Conservation (phyloP, 2,797 vertebrate genomes). For the Parambassis ranga region DNA sequence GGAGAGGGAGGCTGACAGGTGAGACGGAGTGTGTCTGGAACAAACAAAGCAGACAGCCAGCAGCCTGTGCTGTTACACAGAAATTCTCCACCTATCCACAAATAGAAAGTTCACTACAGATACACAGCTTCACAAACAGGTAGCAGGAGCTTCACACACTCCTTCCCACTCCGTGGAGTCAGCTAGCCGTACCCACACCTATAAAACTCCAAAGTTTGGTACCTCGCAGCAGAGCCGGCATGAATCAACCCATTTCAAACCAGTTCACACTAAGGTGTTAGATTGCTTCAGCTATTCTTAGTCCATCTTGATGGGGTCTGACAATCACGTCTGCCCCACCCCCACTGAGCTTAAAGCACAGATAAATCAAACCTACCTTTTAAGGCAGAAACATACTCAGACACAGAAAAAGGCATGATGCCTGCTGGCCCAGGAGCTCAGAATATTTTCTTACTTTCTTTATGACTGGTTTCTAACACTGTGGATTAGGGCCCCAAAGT, state of each 20-base stretch:
- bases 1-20: not conserved
- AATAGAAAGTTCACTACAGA: not conserved
- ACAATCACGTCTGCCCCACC: conserved; percentile 58
- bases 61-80: not conserved
- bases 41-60: conserved; percentile 15
- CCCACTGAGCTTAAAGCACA: conserved; percentile 39
- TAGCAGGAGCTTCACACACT: no score
- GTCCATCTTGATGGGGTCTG: conserved; percentile 44
- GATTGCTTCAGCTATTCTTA: conserved; percentile 61
- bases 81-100: not conserved
- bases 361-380: conserved; percentile 69
- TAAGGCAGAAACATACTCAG: conserved; percentile 58
- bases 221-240: conserved; percentile 9
- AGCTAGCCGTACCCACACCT: not conserved
- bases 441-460: conserved; percentile 8
- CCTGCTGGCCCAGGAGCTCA: not conserved
- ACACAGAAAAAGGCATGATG: conserved; percentile 17
- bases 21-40: not conserved
- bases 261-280: conserved; percentile 29
- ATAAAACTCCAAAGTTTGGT: not conserved
- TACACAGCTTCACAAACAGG: not conserved
- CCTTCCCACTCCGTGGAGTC: not conserved
- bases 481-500: conserved; percentile 6
- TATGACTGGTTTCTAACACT: conserved; percentile 15
- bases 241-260: conserved; percentile 44